Base-by-base conservation (phyloP, 2,797 vertebrate genomes). In the Myripristis jacobus region DNA sequence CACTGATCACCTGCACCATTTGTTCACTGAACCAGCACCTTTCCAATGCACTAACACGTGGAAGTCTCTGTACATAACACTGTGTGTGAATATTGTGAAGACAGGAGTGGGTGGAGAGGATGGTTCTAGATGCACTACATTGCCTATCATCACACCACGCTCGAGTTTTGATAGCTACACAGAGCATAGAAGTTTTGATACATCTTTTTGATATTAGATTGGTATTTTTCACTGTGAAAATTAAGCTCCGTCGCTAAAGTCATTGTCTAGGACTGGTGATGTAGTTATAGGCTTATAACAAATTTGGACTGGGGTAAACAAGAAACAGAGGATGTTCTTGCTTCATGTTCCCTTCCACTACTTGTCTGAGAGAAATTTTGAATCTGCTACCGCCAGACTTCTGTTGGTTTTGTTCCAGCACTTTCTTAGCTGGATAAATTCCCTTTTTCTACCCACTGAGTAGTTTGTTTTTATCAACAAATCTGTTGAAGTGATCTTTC, bases 131-230 rank as follows among this genome's bases (percentile, higher is more conserved):
- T 34, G 65, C 73, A 82, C 80, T 79, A 70, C 79, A 80, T 64
- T n/a, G 51, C 75, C 74, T 73, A 71, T 61, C 31, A 57, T 79
- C 69, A 56, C 80, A 24, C n/a, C n/a, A 11, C 2, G 67, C 73
- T 80, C 66, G 46, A 25, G 62, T 83, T 85, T 88, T 84, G 55
- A 84, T 84, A 88, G 84, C 75, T 70, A 48, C 47, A 34, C 58
- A 46, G 70, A 80, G 41, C 63, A 59, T 80, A 85, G 80, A 43
- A 38, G 76, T 86, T 92, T 89, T 87, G 83, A 88, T 86, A 89
- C 74, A 66, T 85, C 82, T 79, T 91, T 90, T 91, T 91, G 80
- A 91, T 87, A 89, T 79, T 83, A 89, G 82, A 88, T 85, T 22
- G 3, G 73, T 88, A 87, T 90, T 90, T 91, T 90, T 87, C 86